Evolutionary conservation across 2,113 vertebrate genomes (phyloP), one percentile per base, ranked within the genome.

Genomic region (Serilophus lunatus): DNA sequence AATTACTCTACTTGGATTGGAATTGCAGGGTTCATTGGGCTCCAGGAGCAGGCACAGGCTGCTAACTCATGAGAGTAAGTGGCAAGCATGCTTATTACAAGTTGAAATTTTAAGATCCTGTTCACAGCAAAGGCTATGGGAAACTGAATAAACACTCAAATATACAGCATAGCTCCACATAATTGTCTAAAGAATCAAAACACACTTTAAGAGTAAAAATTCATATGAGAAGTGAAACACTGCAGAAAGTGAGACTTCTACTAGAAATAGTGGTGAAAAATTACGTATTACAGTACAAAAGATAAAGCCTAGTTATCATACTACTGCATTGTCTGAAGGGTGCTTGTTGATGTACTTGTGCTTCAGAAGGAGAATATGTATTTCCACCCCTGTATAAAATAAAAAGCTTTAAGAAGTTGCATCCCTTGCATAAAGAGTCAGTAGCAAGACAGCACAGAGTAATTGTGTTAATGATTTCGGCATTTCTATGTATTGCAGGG

Each of bases 11-110:
- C 38, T 19, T 74, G 80, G 57, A 44, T 8, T 76, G 28, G 13
- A 90, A 68, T 35, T 57, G 53, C 40, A 22, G 29, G 24, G 12
- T 59, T 29, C 51, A n/a, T 1, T 54, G 47, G 22, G 38, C 42
- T 92, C n/a, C 54, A 38, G 36, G 16, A 75, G 40, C 54, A 71
- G 29, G 28, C 17, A 54, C 12, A 88, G 44, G 42, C 63, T 50
- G 38, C 6, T 24, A 77, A 75, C 22, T 84, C 63, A 12, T 0
- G 0, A 75, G 31, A 10, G 0, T 25, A 57, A 38, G 23, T 7
- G 8, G 31, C 9, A 50, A 65, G 16, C 6, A 6, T 33, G 25
- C 29, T 59, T 78, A n/a, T 56, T 70, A 13, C 18, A 70, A 59
- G 29, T 6, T 24, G 17, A 76, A 74, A 60, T 42, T n/a, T 35